These are phyloP conservation scores for Numida meleagris DNA, from an alignment of 2,113 vertebrate genomes.

Conservation along the genomic window DNA sequence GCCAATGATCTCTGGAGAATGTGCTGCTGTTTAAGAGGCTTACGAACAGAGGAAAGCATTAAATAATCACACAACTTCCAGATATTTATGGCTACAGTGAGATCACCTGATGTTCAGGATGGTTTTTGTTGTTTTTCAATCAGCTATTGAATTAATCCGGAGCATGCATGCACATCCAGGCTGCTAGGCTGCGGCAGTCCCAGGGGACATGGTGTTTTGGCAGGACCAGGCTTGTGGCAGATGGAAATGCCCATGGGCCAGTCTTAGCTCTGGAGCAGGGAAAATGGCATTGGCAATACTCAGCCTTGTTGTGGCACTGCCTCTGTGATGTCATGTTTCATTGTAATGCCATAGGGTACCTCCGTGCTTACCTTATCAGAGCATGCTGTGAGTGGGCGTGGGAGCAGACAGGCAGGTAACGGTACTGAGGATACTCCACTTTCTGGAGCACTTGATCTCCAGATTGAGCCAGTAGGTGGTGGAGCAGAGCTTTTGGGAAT, in stretches of 20 bases:
- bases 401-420: background rate
- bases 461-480: fast-evolving
- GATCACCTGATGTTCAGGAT: background rate
- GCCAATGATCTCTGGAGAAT: conserved; percentile 35
- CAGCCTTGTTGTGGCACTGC: background rate
- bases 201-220: background rate
- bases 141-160: background rate
- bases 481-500: background rate
- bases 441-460: background rate
- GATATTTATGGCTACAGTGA: conserved; percentile 9
- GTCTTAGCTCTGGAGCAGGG: too few species aligned
- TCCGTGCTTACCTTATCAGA: fast-evolving
- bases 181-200: background rate
- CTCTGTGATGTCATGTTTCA: fast-evolving
- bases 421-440: fast-evolving
- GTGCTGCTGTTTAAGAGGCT: conserved; percentile 34
- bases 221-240: background rate
- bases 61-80: conserved; percentile 32
- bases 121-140: background rate
- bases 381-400: background rate
- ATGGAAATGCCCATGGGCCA: background rate
- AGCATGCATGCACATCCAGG: background rate
- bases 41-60: conserved; percentile 16
- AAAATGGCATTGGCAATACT: background rate
- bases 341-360: fast-evolving